A percentile compares a stretch with the other conserved stretches of the same genome.
These are phyloP conservation scores for Philaenus spumarius DNA, from an alignment of 1,140 invertebrate genomes.

Conservation along the genomic window DNA sequence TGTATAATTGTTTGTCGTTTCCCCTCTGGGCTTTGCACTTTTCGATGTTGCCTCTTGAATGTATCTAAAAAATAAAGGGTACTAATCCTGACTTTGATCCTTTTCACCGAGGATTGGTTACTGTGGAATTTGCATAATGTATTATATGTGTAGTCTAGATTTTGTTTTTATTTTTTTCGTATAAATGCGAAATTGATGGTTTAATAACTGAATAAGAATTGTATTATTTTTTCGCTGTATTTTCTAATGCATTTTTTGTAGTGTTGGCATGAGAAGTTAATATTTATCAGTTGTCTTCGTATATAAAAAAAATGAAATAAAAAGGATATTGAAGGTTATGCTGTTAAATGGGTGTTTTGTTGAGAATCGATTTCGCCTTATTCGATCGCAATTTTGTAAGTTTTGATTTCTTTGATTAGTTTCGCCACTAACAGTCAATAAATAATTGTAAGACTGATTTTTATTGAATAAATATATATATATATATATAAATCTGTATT, in stretches of 20 bases:
- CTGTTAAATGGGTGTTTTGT: neutral
- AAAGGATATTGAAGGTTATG: neutral
- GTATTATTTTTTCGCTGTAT: conserved; percentile 19
- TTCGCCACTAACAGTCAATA: conserved; percentile 5
- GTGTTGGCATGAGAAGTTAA: conserved; percentile 3
- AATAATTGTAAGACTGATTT: conserved; percentile 15
- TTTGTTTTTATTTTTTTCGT: conserved; percentile 10
- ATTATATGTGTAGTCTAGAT: conserved; percentile 20
- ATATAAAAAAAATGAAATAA: conserved; percentile 5
- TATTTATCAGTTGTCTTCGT: conserved; percentile 6
- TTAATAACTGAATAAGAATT: neutral
- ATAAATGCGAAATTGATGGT: conserved; percentile 1
- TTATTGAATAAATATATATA: conserved; percentile 8
- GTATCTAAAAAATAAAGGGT: neutral
- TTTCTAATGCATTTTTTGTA: conserved; percentile 19
- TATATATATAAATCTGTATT: neutral
- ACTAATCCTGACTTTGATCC: neutral
- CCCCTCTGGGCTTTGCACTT: conserved; percentile 11
- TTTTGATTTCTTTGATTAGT: conserved; percentile 2
- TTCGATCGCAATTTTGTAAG: conserved; percentile 6
- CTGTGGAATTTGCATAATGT: conserved; percentile 13
- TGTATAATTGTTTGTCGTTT: conserved; percentile 6
- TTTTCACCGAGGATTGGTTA: neutral
- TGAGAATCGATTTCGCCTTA: neutral
- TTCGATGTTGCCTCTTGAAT: conserved; percentile 10